phyloP scores from a whole-genome alignment of 2,888 invertebrate genomes.

The Fabriciana adippe region DNA sequence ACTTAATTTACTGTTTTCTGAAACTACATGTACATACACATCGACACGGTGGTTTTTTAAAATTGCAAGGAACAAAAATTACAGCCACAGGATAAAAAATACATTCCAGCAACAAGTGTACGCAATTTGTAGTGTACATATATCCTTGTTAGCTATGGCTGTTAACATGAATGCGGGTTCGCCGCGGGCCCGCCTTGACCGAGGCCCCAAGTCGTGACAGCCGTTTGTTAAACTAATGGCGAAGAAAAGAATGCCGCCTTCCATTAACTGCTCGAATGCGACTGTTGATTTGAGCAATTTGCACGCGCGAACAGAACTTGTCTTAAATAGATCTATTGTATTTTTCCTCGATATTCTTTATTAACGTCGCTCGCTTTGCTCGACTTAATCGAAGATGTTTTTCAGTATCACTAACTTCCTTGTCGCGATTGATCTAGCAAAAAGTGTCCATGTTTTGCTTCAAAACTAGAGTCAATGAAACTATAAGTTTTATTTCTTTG shows the following conservation, averaged over 20 bases:
- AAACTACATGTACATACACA: neutral
- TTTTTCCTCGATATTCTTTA: constrained; percentile 52
- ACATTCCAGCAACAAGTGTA: constrained; percentile 35
- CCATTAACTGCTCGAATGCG: constrained; percentile 61
- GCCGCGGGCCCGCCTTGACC: constrained; percentile 43
- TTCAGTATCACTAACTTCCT: constrained; percentile 44
- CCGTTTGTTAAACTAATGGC: constrained; percentile 74
- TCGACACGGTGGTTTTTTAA: constrained; percentile 13
- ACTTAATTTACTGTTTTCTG: too few species aligned
- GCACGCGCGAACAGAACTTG: constrained; percentile 67
- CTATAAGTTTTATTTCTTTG: constrained; percentile 17
- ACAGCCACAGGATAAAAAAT: constrained; percentile 27
- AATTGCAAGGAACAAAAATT: constrained; percentile 29
- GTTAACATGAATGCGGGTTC: constrained; percentile 45
- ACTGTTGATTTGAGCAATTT: constrained; percentile 69
- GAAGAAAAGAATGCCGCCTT: constrained; percentile 68
- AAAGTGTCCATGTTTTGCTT: constrained; percentile 27
- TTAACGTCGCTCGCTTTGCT: constrained; percentile 27
- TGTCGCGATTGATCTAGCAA: constrained; percentile 31
- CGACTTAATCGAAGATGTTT: constrained; percentile 37
- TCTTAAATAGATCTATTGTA: constrained; percentile 60
- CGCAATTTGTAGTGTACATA: constrained; percentile 38
- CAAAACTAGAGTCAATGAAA: constrained; percentile 8
- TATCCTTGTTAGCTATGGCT: constrained; percentile 43
- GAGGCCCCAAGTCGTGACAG: constrained; percentile 72